Base-by-base conservation (phyloP, 2,797 vertebrate genomes). In the Vireo griseus region DNA sequence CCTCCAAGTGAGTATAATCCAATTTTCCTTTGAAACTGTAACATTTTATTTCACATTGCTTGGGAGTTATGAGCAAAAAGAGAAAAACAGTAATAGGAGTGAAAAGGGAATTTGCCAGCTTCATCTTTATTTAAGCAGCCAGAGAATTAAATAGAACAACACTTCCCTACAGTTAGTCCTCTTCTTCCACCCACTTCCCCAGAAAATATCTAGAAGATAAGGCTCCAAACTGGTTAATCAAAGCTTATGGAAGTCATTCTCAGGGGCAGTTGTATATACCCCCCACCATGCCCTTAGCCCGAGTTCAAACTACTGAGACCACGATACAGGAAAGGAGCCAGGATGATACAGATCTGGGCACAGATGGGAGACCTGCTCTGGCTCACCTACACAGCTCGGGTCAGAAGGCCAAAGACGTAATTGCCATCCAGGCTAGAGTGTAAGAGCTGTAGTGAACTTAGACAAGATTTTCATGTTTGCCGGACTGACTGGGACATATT, bases 11-110 rank as follows among this genome's bases (percentile, higher is more conserved):
- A 80, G 28, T 48, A 93, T 93, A 94, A 97, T 95, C 88, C 81
- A 92, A 88, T 96, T 95, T 94, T 96, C 80, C 50, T 92, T 94
- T 89, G 81, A 95, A 94, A 91, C 52, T 16, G 75, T 91, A 93
- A 67, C 86, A 85, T 93, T 94, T 94, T 93, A 71, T 95, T 92
- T 82, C 28, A 35, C 52, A 58, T 92, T 92, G 79, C 73, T 95
- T 86, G 39, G 69, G 79, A 95, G 50, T 88, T 95, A 86, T 3
- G 12, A 95, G 86, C 83, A 88, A 95, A 91, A 95, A 93, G 77
- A 92, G 71, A 94, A 86, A 95, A 95, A 82, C 74, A 89, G 74
- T 89, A 96, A 93, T 58, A 92, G 71, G 67, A 94, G 80, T 71
- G 65, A 91, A 92, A 95, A 95, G 50, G 44, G 68, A 89, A 87